Conservation (phyloP, 2,888 invertebrate genomes). For the Salpingus planirostris region DNA sequence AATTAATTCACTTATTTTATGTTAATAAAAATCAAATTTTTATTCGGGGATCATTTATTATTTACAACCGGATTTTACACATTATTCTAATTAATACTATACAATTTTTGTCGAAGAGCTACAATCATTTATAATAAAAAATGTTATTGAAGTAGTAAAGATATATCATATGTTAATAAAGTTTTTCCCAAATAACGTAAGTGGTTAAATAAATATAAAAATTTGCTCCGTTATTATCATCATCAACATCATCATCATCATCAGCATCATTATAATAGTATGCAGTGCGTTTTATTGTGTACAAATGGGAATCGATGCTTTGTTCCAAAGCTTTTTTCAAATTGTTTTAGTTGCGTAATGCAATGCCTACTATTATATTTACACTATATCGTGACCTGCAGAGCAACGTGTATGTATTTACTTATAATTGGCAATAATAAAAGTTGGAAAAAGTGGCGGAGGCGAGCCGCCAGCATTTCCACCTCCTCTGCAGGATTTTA, state of each 20-base stretch:
- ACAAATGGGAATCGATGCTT: conserved; percentile 5
- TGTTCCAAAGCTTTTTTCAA: too few species aligned
- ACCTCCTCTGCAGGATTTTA: conserved; percentile 16
- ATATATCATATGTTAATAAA: conserved; percentile 33
- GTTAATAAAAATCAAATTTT: too few species aligned
- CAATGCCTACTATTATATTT: conserved; percentile 17
- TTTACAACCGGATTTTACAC: conserved; percentile 44
- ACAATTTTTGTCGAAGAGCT: conserved; percentile 40
- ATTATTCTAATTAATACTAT: conserved; percentile 41
- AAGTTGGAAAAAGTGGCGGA: conserved; percentile 8
- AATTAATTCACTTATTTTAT: too few species aligned
- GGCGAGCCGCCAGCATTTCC: conserved; percentile 2
- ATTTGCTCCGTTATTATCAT: conserved; percentile 10
- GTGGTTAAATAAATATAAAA: conserved; percentile 31
- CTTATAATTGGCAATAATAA: conserved; percentile 15
- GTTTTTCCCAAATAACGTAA: conserved; percentile 27
- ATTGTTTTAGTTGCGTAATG: conserved; percentile 10
- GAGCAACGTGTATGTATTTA: conserved; percentile 16
- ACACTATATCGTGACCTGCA: conserved; percentile 14
- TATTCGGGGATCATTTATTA: conserved; percentile 34
- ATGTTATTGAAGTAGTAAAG: conserved; percentile 35
- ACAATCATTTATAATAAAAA: conserved; percentile 40
- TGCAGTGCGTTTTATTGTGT: conserved; percentile 13
- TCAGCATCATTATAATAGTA: conserved; percentile 11
- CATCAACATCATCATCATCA: conserved; percentile 1